A percentile compares a stretch with the other conserved stretches of the same genome.
Evolutionary conservation across 37 sponge, comb jelly and placozoan genomes (phyloP).

Genomic region (Tethya wilhelma): DNA sequence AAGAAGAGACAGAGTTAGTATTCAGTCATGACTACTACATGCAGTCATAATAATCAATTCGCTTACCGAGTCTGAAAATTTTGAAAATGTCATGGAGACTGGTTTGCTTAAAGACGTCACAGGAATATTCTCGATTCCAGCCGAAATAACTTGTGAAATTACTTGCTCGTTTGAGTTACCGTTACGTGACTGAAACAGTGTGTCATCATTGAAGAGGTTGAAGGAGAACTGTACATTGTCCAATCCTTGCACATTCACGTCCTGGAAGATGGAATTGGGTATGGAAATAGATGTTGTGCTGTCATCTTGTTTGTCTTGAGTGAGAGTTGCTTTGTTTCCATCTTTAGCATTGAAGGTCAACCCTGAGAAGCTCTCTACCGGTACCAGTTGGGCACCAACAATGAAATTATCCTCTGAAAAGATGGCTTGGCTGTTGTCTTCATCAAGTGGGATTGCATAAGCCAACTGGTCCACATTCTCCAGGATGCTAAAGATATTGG

Average conservation of each 20-base stretch:
- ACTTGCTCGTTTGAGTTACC: too few species aligned
- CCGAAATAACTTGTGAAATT: too few species aligned
- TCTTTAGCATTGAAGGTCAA: conserved; percentile 11
- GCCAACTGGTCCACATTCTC: background rate
- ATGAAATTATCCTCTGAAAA: background rate
- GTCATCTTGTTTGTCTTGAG: too few species aligned
- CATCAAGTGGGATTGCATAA: background rate
- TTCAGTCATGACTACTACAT: too few species aligned
- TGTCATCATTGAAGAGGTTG: conserved; percentile 5
- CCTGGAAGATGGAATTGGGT: background rate
- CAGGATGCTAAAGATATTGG: background rate
- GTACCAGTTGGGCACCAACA: background rate
- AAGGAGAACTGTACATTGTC: background rate
- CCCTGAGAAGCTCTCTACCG: background rate
- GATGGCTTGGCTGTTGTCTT: background rate
- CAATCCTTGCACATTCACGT: background rate
- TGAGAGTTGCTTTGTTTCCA: background rate
- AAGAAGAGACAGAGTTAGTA: too few species aligned
- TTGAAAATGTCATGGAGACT: too few species aligned
- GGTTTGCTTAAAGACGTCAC: too few species aligned
- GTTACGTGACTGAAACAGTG: conserved; percentile 3
- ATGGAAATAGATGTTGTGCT: background rate
- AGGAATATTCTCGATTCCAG: too few species aligned
- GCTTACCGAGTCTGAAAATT: too few species aligned
- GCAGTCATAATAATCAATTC: too few species aligned